A percentile compares a stretch with the other conserved stretches of the same genome.
Conservation (phyloP, 2,888 invertebrate genomes). For the Microchrysa polita region DNA sequence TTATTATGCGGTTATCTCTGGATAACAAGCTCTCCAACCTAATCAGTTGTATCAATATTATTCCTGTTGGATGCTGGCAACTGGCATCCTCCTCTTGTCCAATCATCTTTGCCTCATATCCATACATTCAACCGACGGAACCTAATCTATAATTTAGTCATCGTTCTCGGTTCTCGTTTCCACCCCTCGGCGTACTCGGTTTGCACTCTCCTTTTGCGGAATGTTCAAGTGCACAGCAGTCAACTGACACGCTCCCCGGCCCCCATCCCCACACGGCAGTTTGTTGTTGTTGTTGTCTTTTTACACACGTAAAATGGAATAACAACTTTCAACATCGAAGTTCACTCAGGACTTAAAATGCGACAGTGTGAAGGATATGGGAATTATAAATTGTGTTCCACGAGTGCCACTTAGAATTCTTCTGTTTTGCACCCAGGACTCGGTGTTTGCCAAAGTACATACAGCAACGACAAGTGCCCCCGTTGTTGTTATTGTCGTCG, state of each 20-base stretch:
- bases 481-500: too few relatives aligned
- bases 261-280: not conserved
- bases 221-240: constrained; percentile 4
- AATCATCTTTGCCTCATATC: not conserved
- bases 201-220: constrained; percentile 13
- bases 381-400: constrained; percentile 41
- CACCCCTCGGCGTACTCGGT: not conserved
- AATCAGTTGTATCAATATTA: not conserved
- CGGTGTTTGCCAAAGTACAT: constrained; percentile 17
- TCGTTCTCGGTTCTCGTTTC: not conserved
- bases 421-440: constrained; percentile 37
- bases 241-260: not conserved
- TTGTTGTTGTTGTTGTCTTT: not conserved
- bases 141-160: constrained; percentile 34
- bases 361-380: constrained; percentile 40
- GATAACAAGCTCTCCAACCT: not conserved
- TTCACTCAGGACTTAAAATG: constrained; percentile 42
- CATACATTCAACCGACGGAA: not conserved
- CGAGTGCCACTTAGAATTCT: constrained; percentile 40
- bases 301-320: constrained; percentile 33
- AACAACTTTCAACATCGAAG: constrained; percentile 41
- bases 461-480: not conserved
- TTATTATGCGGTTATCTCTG: not conserved
- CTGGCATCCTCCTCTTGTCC: not conserved
- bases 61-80: too few relatives aligned